phyloP scores from a whole-genome alignment of 2,888 invertebrate genomes.

The Malthinus seriepunctatus region DNA sequence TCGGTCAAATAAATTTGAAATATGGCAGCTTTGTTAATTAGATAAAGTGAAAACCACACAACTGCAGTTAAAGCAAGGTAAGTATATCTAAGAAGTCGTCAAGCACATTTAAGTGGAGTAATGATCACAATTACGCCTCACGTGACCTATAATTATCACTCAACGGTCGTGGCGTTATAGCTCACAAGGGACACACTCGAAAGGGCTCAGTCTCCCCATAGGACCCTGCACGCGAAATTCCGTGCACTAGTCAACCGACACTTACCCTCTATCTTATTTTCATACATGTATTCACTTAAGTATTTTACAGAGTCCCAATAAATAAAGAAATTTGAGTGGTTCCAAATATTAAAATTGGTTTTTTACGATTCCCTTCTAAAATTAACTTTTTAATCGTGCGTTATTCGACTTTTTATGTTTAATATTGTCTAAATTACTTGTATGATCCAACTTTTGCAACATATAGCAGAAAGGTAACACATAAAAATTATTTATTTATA shows the following conservation, averaged over 20 bases:
- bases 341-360: not conserved
- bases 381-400: not conserved
- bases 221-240: slow-evolving; percentile 36
- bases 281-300: slow-evolving; percentile 19
- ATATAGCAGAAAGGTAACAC: slow-evolving; percentile 3
- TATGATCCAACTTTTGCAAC: not conserved
- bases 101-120: slow-evolving; percentile 38
- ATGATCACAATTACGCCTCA: slow-evolving; percentile 52
- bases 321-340: not conserved
- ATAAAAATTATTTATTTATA: slow-evolving; percentile 40
- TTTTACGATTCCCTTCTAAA: not conserved
- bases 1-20: not conserved
- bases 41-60: slow-evolving; percentile 4
- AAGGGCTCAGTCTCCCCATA: slow-evolving; percentile 34
- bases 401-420: not conserved
- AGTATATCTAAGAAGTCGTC: slow-evolving; percentile 34
- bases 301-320: slow-evolving; percentile 8
- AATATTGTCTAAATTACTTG: not conserved
- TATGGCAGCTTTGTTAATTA: not conserved
- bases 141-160: slow-evolving; percentile 55
- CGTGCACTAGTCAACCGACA: slow-evolving; percentile 30
- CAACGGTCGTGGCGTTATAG: slow-evolving; percentile 47
- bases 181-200: slow-evolving; percentile 37
- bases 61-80: slow-evolving; percentile 15
- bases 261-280: slow-evolving; percentile 23